Evolutionary conservation across 1,140 invertebrate species (phyloP).

Genomic region (Aphis craccivora): DNA sequence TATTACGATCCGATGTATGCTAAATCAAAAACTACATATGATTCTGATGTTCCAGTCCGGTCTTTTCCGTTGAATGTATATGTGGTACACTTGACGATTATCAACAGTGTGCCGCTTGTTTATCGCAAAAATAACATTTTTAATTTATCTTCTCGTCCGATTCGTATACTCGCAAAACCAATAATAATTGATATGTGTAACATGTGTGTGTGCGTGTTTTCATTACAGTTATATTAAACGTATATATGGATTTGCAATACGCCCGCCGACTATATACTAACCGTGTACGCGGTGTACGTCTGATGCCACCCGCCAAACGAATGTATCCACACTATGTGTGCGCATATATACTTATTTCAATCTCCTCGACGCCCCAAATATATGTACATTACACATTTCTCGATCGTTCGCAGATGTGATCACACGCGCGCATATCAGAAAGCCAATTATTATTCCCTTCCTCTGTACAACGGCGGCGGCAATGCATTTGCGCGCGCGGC

Average conservation of each 20-base stretch:
- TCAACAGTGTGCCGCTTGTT: no score
- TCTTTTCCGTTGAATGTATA: no score
- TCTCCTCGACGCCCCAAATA: constrained; percentile 24
- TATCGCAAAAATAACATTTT: not conserved
- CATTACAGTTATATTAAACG: not conserved
- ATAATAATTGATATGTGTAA: not conserved
- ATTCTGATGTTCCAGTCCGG: no score
- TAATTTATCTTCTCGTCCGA: not conserved
- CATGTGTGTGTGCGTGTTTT: not conserved
- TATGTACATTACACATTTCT: constrained; percentile 4
- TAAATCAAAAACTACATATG: no score
- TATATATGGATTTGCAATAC: not conserved
- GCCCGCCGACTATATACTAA: not conserved
- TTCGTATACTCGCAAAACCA: not conserved
- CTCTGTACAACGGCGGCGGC: not conserved
- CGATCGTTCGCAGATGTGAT: constrained; percentile 28
- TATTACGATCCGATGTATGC: no score
- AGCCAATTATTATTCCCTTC: constrained; percentile 31
- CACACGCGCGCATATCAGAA: not conserved
- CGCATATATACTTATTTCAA: not conserved
- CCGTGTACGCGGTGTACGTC: no score
- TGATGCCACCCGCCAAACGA: not conserved
- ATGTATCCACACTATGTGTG: not conserved
- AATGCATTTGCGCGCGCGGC: not conserved
- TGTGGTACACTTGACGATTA: no score